These are phyloP conservation scores for Thamnophis elegans DNA, from an alignment of 2,797 vertebrate species.

Conservation along the genomic window DNA sequence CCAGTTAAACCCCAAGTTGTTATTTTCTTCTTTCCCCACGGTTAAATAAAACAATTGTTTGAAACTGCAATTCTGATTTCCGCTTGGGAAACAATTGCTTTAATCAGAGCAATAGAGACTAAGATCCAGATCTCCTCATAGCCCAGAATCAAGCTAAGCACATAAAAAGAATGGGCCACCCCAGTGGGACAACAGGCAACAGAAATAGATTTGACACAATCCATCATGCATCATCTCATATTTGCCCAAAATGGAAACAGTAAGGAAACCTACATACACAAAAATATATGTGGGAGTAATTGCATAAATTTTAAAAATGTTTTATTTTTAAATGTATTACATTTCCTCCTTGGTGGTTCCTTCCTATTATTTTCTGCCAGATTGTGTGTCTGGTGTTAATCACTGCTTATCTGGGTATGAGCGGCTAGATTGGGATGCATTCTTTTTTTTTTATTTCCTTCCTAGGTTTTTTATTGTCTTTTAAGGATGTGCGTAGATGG, in stretches of 20 bases:
- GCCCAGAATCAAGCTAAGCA: neutral
- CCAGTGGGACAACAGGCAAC: neutral
- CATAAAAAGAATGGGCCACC: neutral
- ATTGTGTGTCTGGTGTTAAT: neutral
- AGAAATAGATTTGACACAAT: neutral
- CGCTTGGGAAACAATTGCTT: neutral
- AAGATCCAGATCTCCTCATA: neutral
- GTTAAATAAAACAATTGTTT: neutral
- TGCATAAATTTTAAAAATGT: neutral
- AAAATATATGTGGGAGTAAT: neutral
- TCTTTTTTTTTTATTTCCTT: neutral
- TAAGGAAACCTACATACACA: neutral
- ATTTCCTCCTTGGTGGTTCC: neutral
- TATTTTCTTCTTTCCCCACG: neutral
- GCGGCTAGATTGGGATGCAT: neutral
- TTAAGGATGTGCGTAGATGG: neutral
- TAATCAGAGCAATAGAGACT: neutral
- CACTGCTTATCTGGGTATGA: neutral
- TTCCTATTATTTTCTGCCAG: neutral
- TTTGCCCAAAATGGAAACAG: neutral
- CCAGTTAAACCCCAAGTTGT: neutral
- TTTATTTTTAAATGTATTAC: neutral
- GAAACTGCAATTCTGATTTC: neutral
- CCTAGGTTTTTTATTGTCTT: neutral
- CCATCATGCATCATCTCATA: neutral